Evolutionary conservation across 2,888 invertebrate species (phyloP), one percentile per base, ranked within the genome.

Genomic region (Mythimna vitellina): DNA sequence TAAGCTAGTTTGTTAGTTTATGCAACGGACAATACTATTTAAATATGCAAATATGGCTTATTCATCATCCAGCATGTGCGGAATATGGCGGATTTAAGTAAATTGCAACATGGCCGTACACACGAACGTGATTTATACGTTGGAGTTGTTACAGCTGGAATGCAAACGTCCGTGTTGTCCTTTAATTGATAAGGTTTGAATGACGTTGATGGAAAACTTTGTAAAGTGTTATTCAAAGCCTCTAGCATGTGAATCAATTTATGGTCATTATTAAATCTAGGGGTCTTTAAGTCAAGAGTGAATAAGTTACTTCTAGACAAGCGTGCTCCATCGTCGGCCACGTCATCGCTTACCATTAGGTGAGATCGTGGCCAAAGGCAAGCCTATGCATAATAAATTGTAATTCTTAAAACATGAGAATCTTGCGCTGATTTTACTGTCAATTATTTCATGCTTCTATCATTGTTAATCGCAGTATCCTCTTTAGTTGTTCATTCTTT

Each of bases 101-200:
- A 78, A 73, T 73, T 69, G 63, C 51, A 49, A 49, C 38, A 38
- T 22, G 25, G 32, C 12, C 65, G n/a, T 62, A 57, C 64, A 38
- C 58, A 60, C 3, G 22, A 56, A 65, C 63, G 65, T 73, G 78
- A 81, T 81, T 68, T 79, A 81, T 63, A 53, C 57, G 53, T 65
- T 61, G 22, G 17, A 42, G 72, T 76, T 77, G 72, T 12, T 65
- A n/a, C 32, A 32, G 58, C 42, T 38, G 49, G 17, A 49, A 35
- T 76, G 25, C 29, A 12, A 35, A 60, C 38, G 49, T 53, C n/a
- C 14, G 56, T 46, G 69, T 65, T 72, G 65, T 61, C 68, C 65
- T 78, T 76, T 49, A 54, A 65, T 58, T 80, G 68, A 78, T 73
- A 78, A 60, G 53, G 56, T 22, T 38, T 38, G 65, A 25, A 58